A percentile compares a stretch with the other conserved stretches of the same genome.
phyloP scores from a whole-genome alignment of 92 coral and sea anemone species.

The Pocillopora grandis region DNA sequence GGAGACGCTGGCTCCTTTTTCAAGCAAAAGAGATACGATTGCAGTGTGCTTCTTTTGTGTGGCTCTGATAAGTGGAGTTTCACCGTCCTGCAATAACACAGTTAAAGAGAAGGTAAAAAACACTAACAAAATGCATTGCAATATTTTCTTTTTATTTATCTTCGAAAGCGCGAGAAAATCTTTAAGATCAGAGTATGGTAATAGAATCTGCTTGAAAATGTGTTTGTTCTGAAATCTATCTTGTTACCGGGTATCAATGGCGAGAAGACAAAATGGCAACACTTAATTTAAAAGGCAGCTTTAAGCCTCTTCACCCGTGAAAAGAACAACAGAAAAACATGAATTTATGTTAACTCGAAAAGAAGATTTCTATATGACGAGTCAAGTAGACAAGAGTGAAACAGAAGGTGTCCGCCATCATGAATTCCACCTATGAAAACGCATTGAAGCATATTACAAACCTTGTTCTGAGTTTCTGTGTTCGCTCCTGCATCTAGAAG shows the following conservation, averaged over 20 bases:
- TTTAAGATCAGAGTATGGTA: neutral
- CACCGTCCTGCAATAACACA: slow-evolving; percentile 71
- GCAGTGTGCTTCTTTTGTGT: slow-evolving; percentile 90
- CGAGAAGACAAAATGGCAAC: too few species aligned
- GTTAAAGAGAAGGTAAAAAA: neutral
- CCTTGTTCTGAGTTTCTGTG: slow-evolving; percentile 85
- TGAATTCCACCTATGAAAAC: neutral
- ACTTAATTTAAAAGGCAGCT: neutral
- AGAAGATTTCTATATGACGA: neutral
- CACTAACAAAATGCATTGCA: neutral
- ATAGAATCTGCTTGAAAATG: neutral
- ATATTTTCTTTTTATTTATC: neutral
- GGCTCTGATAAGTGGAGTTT: slow-evolving; percentile 89
- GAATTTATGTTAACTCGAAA: neutral
- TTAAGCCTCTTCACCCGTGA: neutral
- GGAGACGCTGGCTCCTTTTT: slow-evolving; percentile 90
- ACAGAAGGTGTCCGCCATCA: slow-evolving; percentile 3
- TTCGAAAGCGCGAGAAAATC: neutral
- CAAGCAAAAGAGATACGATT: slow-evolving; percentile 81
- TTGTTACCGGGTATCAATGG: too few species aligned
- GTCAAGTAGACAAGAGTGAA: neutral
- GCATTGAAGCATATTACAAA: slow-evolving; percentile 18
- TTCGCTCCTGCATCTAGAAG: slow-evolving; percentile 92
- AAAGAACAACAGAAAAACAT: neutral
- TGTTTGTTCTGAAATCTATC: too few species aligned